These are phyloP conservation scores for Callosobruchus maculatus DNA, from an alignment of 2,888 invertebrate genomes.

Conservation along the genomic window DNA sequence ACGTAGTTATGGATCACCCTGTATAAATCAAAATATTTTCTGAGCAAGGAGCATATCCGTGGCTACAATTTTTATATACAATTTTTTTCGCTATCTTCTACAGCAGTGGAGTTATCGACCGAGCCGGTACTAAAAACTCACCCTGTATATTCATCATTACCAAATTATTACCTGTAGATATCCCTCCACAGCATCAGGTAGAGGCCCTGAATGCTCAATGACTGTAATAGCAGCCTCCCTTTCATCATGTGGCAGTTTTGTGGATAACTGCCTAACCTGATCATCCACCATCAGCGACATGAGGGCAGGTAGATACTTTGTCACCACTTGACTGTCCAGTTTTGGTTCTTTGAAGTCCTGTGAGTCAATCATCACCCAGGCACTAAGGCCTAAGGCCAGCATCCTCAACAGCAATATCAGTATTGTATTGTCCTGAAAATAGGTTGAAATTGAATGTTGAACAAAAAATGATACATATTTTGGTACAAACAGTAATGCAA, in stretches of 20 bases:
- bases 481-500: no score
- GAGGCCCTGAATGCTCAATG: conserved; percentile 90
- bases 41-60: no score
- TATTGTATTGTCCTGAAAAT: conserved; percentile 75
- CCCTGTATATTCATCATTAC: no score
- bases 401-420: conserved; percentile 84
- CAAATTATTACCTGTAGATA: conserved; percentile 56
- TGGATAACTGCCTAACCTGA: conserved; percentile 77
- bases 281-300: conserved; percentile 92
- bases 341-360: conserved; percentile 95
- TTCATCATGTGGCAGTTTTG: conserved; percentile 88
- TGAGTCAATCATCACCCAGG: conserved; percentile 96
- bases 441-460: no score
- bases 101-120: no score
- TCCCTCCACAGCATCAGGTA: conserved; percentile 89
- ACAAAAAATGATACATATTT: no score
- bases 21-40: no score
- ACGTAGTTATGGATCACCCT: no score
- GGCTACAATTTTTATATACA: no score
- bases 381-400: conserved; percentile 88
- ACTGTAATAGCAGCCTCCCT: conserved; percentile 88
- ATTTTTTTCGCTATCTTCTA: no score
- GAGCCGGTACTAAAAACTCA: no score
- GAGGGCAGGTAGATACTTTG: conserved; percentile 89
- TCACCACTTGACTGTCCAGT: conserved; percentile 87